Percentiles rank a stretch among this genome's conserved stretches.
phyloP scores from a whole-genome alignment of 2,113 vertebrate species.

The Plotosus lineatus region DNA sequence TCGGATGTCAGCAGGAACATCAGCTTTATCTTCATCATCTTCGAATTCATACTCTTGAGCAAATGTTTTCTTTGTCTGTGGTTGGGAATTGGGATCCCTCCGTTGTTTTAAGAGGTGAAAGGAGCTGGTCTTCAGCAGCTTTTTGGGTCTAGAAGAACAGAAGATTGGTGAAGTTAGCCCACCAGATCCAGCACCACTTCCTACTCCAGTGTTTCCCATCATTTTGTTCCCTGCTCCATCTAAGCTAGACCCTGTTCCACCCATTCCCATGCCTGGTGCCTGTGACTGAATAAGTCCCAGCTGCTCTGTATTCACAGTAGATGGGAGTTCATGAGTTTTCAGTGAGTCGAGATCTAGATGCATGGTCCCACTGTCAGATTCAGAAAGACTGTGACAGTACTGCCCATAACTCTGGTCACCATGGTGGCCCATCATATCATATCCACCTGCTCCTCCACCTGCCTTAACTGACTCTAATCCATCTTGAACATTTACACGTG shows the following conservation, averaged over 20 bases:
- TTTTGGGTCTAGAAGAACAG: slow-evolving; percentile 88
- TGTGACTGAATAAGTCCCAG: slow-evolving; percentile 87
- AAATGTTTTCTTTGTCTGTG: slow-evolving; percentile 78
- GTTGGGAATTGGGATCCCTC: slow-evolving; percentile 70
- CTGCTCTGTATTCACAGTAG: slow-evolving; percentile 88
- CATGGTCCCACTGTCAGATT: slow-evolving; percentile 66
- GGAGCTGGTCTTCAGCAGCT: slow-evolving; percentile 86
- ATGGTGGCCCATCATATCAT: slow-evolving; percentile 76
- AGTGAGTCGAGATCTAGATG: slow-evolving; percentile 77
- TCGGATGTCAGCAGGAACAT: slow-evolving; percentile 86
- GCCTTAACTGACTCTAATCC: slow-evolving; percentile 65
- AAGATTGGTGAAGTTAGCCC: slow-evolving; percentile 81
- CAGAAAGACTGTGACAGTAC: slow-evolving; percentile 67
- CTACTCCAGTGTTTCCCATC: slow-evolving; percentile 58
- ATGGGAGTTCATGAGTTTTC: slow-evolving; percentile 82
- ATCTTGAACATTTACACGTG: slow-evolving; percentile 59
- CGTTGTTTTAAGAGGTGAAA: slow-evolving; percentile 86
- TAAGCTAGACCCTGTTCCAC: slow-evolving; percentile 52
- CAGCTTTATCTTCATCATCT: slow-evolving; percentile 86
- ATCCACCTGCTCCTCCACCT: slow-evolving; percentile 64
- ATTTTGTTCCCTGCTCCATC: slow-evolving; percentile 67
- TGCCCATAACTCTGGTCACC: slow-evolving; percentile 73
- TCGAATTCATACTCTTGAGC: slow-evolving; percentile 91
- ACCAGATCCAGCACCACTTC: slow-evolving; percentile 42
- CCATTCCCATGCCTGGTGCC: slow-evolving; percentile 60